These are phyloP conservation scores for Mastigias papua DNA, from an alignment of 30 jellyfish, hydroid and myxozoan species.

Conservation along the genomic window DNA sequence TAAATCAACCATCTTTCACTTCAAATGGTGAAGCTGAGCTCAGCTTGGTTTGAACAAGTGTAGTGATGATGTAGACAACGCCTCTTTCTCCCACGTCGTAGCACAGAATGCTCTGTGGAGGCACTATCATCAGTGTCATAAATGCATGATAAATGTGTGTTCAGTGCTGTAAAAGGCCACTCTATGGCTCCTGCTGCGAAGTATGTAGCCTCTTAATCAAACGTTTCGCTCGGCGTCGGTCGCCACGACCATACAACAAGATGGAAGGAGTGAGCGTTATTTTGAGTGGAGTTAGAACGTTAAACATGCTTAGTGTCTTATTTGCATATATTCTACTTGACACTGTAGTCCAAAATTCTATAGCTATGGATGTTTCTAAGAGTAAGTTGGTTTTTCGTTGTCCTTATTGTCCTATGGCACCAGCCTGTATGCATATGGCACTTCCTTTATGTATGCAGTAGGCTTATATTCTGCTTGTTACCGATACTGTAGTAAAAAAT, in stretches of 20 bases:
- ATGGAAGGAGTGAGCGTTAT: conserved; percentile 3
- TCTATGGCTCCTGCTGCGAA: neutral
- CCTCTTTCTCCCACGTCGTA: neutral
- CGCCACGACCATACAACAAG: neutral
- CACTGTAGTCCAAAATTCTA: neutral
- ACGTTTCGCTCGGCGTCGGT: conserved; percentile 6
- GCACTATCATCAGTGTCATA: too few species aligned
- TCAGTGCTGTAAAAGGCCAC: too few species aligned
- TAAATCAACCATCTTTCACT: conserved; percentile 6
- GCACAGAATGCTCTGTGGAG: neutral
- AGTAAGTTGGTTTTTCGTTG: conserved; percentile 3
- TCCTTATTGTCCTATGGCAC: neutral
- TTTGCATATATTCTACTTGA: conserved; percentile 16
- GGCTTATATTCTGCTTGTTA: neutral
- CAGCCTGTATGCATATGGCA: neutral
- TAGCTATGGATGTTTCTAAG: conserved; percentile 47
- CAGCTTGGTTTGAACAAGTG: neutral
- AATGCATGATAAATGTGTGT: too few species aligned
- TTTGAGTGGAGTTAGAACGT: neutral
- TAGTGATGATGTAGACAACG: neutral
- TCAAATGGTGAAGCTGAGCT: too few species aligned
- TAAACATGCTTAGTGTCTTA: neutral
- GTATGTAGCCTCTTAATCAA: neutral
- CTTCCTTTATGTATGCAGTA: neutral
- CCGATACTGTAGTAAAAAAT: neutral